Percentiles rank a stretch among this genome's conserved stretches.
These are phyloP conservation scores for Thinocorus orbignyianus DNA, from an alignment of 2,113 vertebrate genomes.

Conservation along the genomic window DNA sequence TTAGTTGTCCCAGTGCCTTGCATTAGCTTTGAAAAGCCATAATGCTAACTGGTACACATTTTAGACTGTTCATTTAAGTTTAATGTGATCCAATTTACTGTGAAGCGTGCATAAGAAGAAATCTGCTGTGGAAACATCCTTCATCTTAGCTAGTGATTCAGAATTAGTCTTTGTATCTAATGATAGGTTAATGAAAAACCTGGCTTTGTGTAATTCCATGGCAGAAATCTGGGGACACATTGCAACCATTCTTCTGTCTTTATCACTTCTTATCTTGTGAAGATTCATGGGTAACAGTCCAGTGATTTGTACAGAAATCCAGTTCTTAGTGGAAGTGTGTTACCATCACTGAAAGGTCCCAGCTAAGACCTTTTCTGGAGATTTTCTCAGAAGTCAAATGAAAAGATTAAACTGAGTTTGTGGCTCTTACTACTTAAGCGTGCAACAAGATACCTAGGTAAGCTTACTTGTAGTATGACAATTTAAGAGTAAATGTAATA, in stretches of 20 bases:
- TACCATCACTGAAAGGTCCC: neutral
- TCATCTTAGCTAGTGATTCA: neutral
- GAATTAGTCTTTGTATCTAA: neutral
- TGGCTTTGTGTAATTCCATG: neutral
- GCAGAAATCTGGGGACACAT: neutral
- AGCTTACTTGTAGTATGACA: neutral
- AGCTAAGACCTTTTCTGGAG: neutral
- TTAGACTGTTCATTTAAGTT: neutral
- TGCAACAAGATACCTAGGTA: neutral
- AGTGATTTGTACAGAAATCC: neutral
- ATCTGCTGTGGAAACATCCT: neutral
- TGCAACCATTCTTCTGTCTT: neutral
- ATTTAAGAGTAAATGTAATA: neutral
- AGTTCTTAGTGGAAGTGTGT: neutral
- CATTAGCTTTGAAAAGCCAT: neutral
- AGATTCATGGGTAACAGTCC: neutral
- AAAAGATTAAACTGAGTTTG: neutral
- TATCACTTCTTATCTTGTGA: neutral
- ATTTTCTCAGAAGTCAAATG: neutral
- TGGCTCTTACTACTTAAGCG: neutral
- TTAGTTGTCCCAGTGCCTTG: neutral
- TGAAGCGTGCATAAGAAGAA: neutral
- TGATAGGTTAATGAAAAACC: neutral
- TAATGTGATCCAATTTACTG: neutral
- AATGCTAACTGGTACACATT: neutral